These are phyloP conservation scores for Beaufortia kweichowensis DNA, from an alignment of 2,113 vertebrate genomes.

Conservation along the genomic window DNA sequence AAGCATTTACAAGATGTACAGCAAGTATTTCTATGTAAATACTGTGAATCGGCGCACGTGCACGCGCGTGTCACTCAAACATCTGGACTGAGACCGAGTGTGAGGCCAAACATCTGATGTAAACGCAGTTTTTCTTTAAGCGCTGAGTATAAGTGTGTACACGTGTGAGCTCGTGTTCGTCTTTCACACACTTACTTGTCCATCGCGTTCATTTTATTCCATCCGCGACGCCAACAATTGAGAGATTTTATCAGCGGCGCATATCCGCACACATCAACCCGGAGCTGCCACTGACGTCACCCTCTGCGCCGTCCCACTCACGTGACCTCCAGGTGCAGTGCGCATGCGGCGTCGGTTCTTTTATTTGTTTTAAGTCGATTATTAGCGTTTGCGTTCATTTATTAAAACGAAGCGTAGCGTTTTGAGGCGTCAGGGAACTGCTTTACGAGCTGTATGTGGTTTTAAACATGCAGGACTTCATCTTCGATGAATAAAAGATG, in stretches of 20 bases:
- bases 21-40: neutral
- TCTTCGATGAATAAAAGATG: too few relatives aligned
- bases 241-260: conserved; percentile 19
- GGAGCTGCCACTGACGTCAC: conserved; percentile 35
- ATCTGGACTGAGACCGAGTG: neutral
- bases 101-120: neutral
- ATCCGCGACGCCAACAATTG: conserved; percentile 25
- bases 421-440: too few relatives aligned
- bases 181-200: conserved; percentile 62
- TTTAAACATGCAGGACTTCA: too few relatives aligned
- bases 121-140: neutral
- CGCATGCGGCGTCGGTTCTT: neutral
- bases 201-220: conserved; percentile 57
- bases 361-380: neutral
- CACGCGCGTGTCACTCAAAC: neutral
- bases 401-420: too few relatives aligned
- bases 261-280: conserved; percentile 66
- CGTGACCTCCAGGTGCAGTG: neutral
- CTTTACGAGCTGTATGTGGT: too few relatives aligned
- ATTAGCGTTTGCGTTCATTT: too few relatives aligned
- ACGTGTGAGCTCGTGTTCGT: conserved; percentile 27
- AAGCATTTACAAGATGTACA: neutral
- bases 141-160: conserved; percentile 7
- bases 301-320: neutral
- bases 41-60: neutral